phyloP scores from a whole-genome alignment of 2,113 vertebrate genomes.

The Puma concolor region DNA sequence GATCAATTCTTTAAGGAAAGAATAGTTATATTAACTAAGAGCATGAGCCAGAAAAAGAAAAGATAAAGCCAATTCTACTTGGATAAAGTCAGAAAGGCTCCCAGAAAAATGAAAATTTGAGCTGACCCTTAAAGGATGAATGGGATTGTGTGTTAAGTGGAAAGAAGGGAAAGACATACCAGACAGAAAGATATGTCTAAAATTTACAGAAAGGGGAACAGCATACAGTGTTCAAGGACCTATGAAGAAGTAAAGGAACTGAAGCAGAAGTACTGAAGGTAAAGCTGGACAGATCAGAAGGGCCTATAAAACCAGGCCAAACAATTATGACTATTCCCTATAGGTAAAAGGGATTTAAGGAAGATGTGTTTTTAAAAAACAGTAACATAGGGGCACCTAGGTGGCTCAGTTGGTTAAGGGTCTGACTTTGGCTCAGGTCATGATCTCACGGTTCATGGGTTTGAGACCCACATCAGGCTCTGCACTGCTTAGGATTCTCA shows the following conservation, averaged over 20 bases:
- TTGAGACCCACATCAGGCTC: no score
- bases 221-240: background rate
- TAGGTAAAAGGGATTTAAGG: background rate
- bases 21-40: background rate
- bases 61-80: background rate
- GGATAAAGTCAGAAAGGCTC: background rate
- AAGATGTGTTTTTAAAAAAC: background rate
- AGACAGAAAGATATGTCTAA: background rate
- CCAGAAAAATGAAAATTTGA: background rate
- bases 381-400: background rate
- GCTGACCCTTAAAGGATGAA: background rate
- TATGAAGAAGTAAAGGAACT: background rate
- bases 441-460: no score
- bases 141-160: background rate
- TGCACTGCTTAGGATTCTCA: no score
- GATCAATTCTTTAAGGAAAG: background rate
- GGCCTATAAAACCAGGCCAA: background rate
- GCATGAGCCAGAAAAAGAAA: background rate
- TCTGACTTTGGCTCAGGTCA: no score
- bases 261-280: background rate
- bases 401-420: no score
- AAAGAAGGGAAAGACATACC: background rate
- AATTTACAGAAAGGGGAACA: background rate
- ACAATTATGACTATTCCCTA: background rate
- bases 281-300: background rate